phyloP scores from a whole-genome alignment of 2,797 vertebrate species.

The Enteromius afrohamiltoni region DNA sequence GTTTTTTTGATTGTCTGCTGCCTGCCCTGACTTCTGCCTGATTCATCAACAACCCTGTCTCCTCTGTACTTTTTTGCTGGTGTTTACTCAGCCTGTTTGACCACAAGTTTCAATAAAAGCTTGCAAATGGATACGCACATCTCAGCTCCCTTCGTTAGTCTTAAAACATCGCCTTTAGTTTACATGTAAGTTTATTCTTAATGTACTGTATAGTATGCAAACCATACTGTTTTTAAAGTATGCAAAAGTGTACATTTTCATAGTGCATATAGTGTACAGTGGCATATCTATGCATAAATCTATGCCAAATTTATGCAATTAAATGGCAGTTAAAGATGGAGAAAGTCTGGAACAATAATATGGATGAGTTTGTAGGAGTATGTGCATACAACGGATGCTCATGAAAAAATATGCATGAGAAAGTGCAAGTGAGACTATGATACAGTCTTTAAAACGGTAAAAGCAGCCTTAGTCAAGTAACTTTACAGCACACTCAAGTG shows the following conservation, averaged over 20 bases:
- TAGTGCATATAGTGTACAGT: background rate
- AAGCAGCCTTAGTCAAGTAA: background rate
- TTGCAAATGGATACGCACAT: too few relatives aligned
- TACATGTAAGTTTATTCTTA: background rate
- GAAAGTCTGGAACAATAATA: background rate
- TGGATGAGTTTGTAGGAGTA: background rate
- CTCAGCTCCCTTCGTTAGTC: too few relatives aligned
- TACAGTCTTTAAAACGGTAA: background rate
- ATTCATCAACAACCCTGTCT: too few relatives aligned
- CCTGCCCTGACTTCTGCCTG: too few relatives aligned
- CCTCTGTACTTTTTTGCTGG: too few relatives aligned
- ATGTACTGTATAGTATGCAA: background rate
- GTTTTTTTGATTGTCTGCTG: too few relatives aligned
- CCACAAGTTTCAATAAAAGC: too few relatives aligned
- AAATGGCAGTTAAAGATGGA: background rate
- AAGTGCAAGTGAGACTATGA: background rate
- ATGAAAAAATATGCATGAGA: slow-evolving; percentile 1
- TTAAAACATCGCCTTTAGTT: background rate
- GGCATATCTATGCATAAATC: background rate
- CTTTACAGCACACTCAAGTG: background rate
- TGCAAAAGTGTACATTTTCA: background rate
- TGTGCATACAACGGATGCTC: background rate
- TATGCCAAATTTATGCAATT: background rate
- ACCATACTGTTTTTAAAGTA: background rate
- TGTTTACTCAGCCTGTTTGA: too few relatives aligned